Evolutionary conservation across 2,888 invertebrate genomes (phyloP), one percentile per base, ranked within the genome.

Genomic region (Micoletzkya japonica): DNA sequence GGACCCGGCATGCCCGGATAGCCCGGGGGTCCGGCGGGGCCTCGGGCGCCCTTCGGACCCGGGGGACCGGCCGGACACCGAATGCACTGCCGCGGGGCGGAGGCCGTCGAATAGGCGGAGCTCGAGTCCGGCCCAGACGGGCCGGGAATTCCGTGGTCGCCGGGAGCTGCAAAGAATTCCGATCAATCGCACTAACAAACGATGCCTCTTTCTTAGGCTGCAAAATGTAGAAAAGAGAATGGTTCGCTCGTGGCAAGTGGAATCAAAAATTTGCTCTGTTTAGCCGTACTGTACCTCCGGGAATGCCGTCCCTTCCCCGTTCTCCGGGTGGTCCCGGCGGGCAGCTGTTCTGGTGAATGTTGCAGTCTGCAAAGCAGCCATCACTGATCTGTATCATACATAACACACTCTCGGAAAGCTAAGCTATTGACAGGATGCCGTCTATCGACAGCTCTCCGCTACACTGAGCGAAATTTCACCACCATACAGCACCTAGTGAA

Each of bases 251-350:
- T n/a, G n/a, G n/a, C n/a, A n/a, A n/a, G n/a, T n/a, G n/a, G n/a
- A n/a, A n/a, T n/a, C n/a, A n/a, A n/a, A n/a, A n/a, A n/a, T n/a
- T n/a, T n/a, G n/a, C n/a, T n/a, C n/a, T n/a, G n/a, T n/a, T n/a
- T n/a, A n/a, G n/a, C n/a, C n/a, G 17, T 6, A 28, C 7, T 34
- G 30, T 28, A 70, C 73, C 70, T 67, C 78, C 78, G 34, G 76
- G 76, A 54, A 72, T 69, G 56, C 78, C 78, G 49, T 74, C 78
- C 36, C 69, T 73, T 39, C 78, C 78, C 26, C 73, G 73, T 14
- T 74, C 74, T 44, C 78, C 78, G 20, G 75, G 76, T 7, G 76
- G 78, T 14, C 78, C 78, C 3, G 77, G 76, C n/a, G 77, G 77
- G 52, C 78, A 78, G 52, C 66, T 66, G 58, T 71, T 71, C 30